phyloP scores from a whole-genome alignment of 2,888 invertebrate species.

The Sceliomorpha sp. region DNA sequence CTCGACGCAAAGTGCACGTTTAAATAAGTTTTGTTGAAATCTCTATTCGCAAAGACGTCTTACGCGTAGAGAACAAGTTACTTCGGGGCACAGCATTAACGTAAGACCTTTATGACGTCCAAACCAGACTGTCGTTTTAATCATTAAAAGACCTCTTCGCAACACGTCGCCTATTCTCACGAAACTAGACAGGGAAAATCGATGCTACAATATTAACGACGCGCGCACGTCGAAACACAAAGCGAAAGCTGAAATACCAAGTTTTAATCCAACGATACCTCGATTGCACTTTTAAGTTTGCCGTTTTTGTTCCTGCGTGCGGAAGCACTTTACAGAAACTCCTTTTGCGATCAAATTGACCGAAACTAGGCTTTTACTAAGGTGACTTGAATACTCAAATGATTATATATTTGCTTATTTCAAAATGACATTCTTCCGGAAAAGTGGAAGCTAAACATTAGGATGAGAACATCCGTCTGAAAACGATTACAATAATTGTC shows the following conservation, averaged over 20 bases:
- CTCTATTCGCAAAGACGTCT: constrained; percentile 38
- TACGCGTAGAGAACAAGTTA: constrained; percentile 26
- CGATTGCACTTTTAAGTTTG: constrained; percentile 22
- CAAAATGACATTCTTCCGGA: too few species aligned
- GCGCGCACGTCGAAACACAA: constrained; percentile 10
- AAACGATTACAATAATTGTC: too few species aligned
- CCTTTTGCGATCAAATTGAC: too few species aligned
- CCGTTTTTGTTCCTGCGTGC: too few species aligned
- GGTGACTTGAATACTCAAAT: too few species aligned
- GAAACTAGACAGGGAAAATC: constrained; percentile 32
- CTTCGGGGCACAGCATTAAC: constrained; percentile 30
- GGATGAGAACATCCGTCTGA: too few species aligned
- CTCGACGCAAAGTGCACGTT: constrained; percentile 35
- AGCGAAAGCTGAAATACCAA: constrained; percentile 20
- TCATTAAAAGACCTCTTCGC: constrained; percentile 34
- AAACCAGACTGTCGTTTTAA: constrained; percentile 42
- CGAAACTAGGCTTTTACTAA: too few species aligned
- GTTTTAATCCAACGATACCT: constrained; percentile 3
- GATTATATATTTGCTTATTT: too few species aligned
- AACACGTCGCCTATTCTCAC: constrained; percentile 32
- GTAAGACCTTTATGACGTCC: constrained; percentile 50
- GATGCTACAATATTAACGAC: constrained; percentile 34
- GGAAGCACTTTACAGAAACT: too few species aligned
- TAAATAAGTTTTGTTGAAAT: constrained; percentile 42
- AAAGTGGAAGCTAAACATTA: too few species aligned